These are phyloP conservation scores for Drosophila pegasa DNA, from an alignment of 2,888 invertebrate species.

Conservation along the genomic window DNA sequence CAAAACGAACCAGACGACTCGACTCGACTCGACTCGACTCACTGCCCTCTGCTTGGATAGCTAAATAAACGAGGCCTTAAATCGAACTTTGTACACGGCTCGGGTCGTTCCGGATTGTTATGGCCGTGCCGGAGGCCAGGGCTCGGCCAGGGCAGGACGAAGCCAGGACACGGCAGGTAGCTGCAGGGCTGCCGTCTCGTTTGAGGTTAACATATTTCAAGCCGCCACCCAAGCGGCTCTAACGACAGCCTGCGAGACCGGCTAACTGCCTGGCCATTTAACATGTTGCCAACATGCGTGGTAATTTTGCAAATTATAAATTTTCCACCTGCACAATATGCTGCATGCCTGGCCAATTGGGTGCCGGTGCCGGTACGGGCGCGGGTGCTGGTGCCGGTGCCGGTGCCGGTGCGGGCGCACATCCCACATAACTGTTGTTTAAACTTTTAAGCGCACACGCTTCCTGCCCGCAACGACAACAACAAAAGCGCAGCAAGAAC, in stretches of 20 bases:
- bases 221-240: constrained; percentile 65
- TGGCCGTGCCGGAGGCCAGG: constrained; percentile 18
- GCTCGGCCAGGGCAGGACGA: constrained; percentile 6
- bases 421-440: constrained; percentile 60
- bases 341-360: constrained; percentile 39
- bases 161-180: constrained; percentile 31
- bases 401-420: constrained; percentile 2
- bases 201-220: constrained; percentile 81
- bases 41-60: constrained; percentile 51
- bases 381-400: no score
- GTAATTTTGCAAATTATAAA: constrained; percentile 83
- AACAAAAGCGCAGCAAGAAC: constrained; percentile 31
- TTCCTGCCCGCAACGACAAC: constrained; percentile 45
- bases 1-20: constrained; percentile 66
- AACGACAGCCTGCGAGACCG: constrained; percentile 39
- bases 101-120: constrained; percentile 51
- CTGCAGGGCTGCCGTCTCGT: constrained; percentile 59
- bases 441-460: constrained; percentile 74
- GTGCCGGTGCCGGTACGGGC: neutral
- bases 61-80: constrained; percentile 82
- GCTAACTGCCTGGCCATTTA: constrained; percentile 72
- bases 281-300: constrained; percentile 77
- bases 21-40: constrained; percentile 21
- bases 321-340: constrained; percentile 82
- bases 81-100: constrained; percentile 77